These are phyloP conservation scores for Halocynthia aurantium DNA, from an alignment of 23 tunicate genomes.

Conservation along the genomic window DNA sequence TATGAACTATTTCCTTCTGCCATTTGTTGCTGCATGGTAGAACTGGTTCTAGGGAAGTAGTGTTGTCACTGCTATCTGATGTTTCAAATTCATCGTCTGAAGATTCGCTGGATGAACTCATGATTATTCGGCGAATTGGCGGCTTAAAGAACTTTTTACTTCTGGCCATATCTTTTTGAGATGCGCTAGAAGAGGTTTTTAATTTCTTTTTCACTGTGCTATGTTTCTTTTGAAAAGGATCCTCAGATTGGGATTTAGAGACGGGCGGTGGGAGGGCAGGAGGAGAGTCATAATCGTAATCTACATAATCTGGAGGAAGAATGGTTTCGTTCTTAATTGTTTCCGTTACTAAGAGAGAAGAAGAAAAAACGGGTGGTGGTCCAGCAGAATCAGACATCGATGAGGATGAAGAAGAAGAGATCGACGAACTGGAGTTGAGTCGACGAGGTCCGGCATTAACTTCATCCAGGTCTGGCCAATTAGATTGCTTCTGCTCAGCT, in stretches of 20 bases:
- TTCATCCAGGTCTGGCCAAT: background rate
- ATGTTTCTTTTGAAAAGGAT: background rate
- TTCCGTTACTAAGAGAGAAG: conserved; percentile 49
- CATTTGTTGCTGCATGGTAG: background rate
- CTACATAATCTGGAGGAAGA: conserved; percentile 33
- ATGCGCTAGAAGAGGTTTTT: background rate
- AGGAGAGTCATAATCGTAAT: conserved; percentile 5
- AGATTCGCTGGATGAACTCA: background rate
- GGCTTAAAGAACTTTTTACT: conserved; percentile 1
- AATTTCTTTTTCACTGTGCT: background rate
- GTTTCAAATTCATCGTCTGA: background rate
- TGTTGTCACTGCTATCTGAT: background rate
- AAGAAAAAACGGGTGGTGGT: conserved; percentile 44
- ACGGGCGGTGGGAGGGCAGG: background rate
- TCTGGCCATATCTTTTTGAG: background rate
- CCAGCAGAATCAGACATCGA: conserved; percentile 14
- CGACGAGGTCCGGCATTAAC: too few species aligned
- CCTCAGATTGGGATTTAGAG: background rate
- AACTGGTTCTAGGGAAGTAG: background rate
- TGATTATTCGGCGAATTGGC: background rate
- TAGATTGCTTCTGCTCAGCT: background rate
- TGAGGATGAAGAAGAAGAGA: conserved; percentile 26
- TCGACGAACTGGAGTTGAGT: background rate
- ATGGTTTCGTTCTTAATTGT: conserved; percentile 64
- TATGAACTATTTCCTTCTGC: too few species aligned